These are phyloP conservation scores for Apantesis nais DNA, from an alignment of 2,888 invertebrate species.

Conservation along the genomic window DNA sequence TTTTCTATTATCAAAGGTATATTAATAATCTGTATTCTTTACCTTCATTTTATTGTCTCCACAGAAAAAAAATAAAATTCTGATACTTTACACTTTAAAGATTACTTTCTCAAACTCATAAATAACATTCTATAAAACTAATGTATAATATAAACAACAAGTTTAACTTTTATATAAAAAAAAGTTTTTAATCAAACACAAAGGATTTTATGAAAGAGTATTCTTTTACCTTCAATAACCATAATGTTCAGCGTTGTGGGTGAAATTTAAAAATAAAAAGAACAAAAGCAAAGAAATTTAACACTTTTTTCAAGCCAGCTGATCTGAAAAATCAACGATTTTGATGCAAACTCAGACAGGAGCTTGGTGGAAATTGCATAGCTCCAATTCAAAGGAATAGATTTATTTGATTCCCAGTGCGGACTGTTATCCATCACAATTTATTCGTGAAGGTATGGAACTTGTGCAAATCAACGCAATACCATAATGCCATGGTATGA, in stretches of 20 bases:
- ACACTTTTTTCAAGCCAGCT: background rate
- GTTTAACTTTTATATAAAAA: background rate
- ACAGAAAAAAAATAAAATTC: background rate
- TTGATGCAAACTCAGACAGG: background rate
- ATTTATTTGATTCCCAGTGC: background rate
- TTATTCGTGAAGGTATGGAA: background rate
- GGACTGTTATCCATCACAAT: background rate
- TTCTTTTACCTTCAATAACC: background rate
- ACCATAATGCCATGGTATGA: too few species aligned
- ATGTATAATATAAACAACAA: background rate
- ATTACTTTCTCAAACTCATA: background rate
- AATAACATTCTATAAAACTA: background rate
- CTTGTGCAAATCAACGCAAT: background rate
- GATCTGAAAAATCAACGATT: background rate
- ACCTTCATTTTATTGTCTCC: too few species aligned
- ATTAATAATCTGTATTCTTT: too few species aligned
- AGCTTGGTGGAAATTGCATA: background rate
- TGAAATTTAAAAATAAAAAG: background rate
- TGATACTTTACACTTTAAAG: background rate
- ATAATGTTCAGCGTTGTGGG: background rate
- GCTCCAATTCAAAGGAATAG: background rate
- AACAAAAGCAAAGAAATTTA: background rate
- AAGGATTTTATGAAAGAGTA: background rate
- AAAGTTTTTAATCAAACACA: background rate
- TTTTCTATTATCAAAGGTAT: background rate